Conservation (phyloP, 2,888 invertebrate species). For the Torymus tubicola region DNA sequence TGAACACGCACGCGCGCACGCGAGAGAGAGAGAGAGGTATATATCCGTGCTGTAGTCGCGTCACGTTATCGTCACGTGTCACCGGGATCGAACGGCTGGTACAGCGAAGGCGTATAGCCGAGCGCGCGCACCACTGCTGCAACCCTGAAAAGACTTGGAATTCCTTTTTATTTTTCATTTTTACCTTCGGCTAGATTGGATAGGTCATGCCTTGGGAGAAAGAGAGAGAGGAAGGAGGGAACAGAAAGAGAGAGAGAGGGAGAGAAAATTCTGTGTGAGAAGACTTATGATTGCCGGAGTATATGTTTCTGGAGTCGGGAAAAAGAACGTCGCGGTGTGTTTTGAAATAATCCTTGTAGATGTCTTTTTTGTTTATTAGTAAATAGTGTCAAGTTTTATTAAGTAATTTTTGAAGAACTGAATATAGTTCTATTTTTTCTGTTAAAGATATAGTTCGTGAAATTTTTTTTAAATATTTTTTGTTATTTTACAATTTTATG, state of each 20-base stretch:
- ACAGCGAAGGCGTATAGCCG: too few species aligned
- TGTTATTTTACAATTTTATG: too few species aligned
- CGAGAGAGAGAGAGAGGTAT: background rate
- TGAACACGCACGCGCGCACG: constrained; percentile 55
- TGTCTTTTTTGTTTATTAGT: background rate
- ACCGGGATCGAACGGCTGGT: constrained; percentile 50
- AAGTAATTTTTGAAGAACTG: too few species aligned
- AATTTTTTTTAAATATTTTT: too few species aligned
- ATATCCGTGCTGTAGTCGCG: constrained; percentile 62
- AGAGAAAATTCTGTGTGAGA: constrained; percentile 30
- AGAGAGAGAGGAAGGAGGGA: too few species aligned
- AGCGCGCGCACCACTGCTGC: constrained; percentile 14
- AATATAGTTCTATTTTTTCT: too few species aligned
- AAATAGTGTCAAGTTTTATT: too few species aligned
- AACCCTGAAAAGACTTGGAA: constrained; percentile 46
- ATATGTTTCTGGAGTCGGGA: background rate
- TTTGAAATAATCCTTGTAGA: background rate
- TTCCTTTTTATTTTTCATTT: constrained; percentile 31
- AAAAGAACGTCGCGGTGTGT: background rate
- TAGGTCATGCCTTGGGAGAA: constrained; percentile 31
- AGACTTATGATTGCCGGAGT: constrained; percentile 36
- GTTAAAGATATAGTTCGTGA: too few species aligned
- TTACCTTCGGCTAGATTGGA: constrained; percentile 33
- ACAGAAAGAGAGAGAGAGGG: too few species aligned
- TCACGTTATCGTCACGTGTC: constrained; percentile 71